These are phyloP conservation scores for Reticulitermes lucifugus DNA, from an alignment of 2,888 invertebrate genomes.

Conservation along the genomic window DNA sequence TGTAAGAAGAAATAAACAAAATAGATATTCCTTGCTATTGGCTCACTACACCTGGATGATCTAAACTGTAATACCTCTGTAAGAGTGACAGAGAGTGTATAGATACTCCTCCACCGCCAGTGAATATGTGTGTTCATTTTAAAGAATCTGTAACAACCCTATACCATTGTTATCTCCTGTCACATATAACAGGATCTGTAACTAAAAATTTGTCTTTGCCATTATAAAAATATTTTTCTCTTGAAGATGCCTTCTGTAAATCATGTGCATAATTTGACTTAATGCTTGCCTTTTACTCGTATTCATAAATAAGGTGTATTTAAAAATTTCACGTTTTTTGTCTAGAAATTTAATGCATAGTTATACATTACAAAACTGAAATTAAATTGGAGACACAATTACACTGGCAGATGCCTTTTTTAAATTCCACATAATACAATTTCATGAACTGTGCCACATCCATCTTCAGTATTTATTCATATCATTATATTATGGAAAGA, in stretches of 20 bases:
- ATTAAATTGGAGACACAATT: background rate
- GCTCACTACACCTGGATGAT: background rate
- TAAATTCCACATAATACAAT: background rate
- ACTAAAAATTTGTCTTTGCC: background rate
- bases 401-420: background rate
- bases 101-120: background rate
- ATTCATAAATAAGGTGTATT: background rate
- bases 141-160: background rate
- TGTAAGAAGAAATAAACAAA: background rate
- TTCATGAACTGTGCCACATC: background rate
- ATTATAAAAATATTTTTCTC: background rate
- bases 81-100: background rate
- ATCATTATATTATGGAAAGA: background rate
- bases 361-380: background rate
- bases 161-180: background rate
- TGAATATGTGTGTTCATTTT: background rate
- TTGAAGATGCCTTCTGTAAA: conserved; percentile 27
- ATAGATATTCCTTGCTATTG: background rate
- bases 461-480: background rate
- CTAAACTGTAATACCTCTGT: background rate
- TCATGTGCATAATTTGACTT: background rate
- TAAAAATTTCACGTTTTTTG: background rate
- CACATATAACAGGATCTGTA: background rate
- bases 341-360: background rate
- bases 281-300: background rate